Evolutionary conservation across 2,113 vertebrate species (phyloP), one percentile per base, ranked within the genome.

Genomic region (Nanorana parkeri): DNA sequence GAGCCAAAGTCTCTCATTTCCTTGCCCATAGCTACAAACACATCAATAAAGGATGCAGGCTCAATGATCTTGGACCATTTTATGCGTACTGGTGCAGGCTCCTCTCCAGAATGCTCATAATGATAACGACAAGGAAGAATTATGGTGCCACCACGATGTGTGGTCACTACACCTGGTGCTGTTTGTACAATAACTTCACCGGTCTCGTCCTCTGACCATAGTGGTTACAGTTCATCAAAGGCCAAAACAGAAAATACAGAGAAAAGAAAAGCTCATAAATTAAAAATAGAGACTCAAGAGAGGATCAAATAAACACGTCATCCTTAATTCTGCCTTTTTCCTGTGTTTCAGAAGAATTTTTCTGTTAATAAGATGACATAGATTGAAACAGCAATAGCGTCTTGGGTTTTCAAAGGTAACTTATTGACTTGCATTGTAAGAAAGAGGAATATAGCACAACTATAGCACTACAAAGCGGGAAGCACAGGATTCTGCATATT

Each of bases 61-160:
- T 96, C 95, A 0, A 92, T 94, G 77, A 98, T 94, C 83, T 99
- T 99, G 83, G 96, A 97, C 97, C 97, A 99, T 85, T 99, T 98
- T 71, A 99, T 94, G 63, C 97, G 95, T 83, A 97, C 95, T 71
- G 94, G 93, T 3, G 90, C 90, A 0, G 93, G 93, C 80, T 95
- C 93, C 0, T 91, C 92, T 24, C 89, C 87, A 0, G 95, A 87
- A 0, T 94, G 89, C 73, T 98, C 96, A 0, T 98, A 96, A 89
- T 96, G 96, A 91, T 94, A 99, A 3, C 95, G 95, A 89, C 97
- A 99, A 36, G 97, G 97, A 86, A 99, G 89, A 79, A 96, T 95
- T 90, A 99, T 97, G 87, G 96, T 95, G 84, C 96, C 97, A 0
- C 97, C 97, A 0, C 97, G 95, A 85, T 98, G 97, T 0, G 96